Base-by-base conservation (phyloP, 1,140 invertebrate genomes). In the Drosophila baimaii region DNA sequence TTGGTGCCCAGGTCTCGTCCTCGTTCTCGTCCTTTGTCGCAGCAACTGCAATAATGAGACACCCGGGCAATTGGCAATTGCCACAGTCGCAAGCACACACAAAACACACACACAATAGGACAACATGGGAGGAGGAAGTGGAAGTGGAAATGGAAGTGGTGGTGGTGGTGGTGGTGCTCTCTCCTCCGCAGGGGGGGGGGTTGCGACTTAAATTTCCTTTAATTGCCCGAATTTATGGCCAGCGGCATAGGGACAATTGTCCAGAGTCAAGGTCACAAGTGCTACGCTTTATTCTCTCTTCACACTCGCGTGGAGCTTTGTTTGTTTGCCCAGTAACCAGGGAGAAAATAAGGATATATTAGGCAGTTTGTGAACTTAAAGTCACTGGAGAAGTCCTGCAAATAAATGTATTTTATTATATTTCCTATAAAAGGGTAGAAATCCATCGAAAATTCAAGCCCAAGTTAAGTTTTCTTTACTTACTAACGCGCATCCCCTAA, bases 191-290 rank as follows among this genome's bases (percentile, higher is more conserved):
- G 37, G 35, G 21, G 46, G 43, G 8, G 37, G 35, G 21, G 21
- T 17, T 54, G 8, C 29, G 19, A 62, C 72, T 74, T 77, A 83
- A 70, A 80, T 83, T 80, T 73, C 57, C 72, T 83, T 83, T 88
- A 88, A 88, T 88, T 88, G 80, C 66, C 77, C 31, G 49, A 83
- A 86, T 83, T 88, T 88, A 86, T 88, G 83, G 19, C 23, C 37
- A 77, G 56, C 71, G 44, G 46, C 73, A 86, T 69, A 66, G 65
- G 41, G 61, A 84, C 79, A 66, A 56, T 44, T 47, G 56, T 37
- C 86, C 37, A 35, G 51, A 57, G 58, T 37, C 58, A 52, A 49
- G 71, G 47, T 47, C 25, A 10, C 4, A 35, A 39, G 29, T 10
- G 21, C 19, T 65, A 29, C 49, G 62, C 17, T 27, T 58, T n/a